A percentile compares a stretch with the other conserved stretches of the same genome.
phyloP scores from a whole-genome alignment of 2,888 invertebrate genomes.

The Phasia obesa region DNA sequence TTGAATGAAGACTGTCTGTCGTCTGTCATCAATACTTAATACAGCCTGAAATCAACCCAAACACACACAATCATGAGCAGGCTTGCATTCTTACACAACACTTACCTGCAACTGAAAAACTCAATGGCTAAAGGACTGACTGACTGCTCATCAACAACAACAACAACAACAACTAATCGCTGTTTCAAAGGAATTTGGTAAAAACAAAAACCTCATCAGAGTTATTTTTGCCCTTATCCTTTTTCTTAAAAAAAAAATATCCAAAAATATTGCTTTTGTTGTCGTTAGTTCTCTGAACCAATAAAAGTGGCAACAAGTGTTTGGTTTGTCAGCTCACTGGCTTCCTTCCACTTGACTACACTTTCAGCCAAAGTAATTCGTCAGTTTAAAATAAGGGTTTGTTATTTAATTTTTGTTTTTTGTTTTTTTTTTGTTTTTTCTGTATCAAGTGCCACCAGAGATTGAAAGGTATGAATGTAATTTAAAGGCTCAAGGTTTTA shows the following conservation, averaged over 20 bases:
- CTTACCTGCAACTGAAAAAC: background rate
- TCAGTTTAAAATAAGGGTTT: slow-evolving; percentile 28
- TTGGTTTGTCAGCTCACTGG: slow-evolving; percentile 63
- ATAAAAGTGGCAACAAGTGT: slow-evolving; percentile 64
- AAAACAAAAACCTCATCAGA: background rate
- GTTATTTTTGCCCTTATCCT: slow-evolving; percentile 46
- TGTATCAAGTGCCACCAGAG: too few relatives aligned
- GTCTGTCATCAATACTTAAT: slow-evolving; percentile 62
- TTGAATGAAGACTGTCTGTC: slow-evolving; percentile 64
- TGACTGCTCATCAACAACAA: slow-evolving; percentile 4
- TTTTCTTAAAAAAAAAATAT: slow-evolving; percentile 34
- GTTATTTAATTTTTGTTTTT: background rate
- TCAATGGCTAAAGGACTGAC: slow-evolving; percentile 1
- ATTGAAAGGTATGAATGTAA: slow-evolving; percentile 11
- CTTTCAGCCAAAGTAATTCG: slow-evolving; percentile 33
- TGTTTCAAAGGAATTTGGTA: slow-evolving; percentile 47
- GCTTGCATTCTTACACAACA: background rate
- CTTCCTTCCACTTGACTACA: slow-evolving; percentile 58
- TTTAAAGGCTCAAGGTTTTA: background rate
- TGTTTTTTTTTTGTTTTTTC: background rate
- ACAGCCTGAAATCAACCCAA: slow-evolving; percentile 9
- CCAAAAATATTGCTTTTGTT: slow-evolving; percentile 28
- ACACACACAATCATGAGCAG: background rate
- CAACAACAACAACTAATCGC: too few relatives aligned
- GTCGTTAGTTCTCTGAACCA: slow-evolving; percentile 40